phyloP scores from a whole-genome alignment of 1,140 invertebrate species.

The Scaptomyza hsui region DNA sequence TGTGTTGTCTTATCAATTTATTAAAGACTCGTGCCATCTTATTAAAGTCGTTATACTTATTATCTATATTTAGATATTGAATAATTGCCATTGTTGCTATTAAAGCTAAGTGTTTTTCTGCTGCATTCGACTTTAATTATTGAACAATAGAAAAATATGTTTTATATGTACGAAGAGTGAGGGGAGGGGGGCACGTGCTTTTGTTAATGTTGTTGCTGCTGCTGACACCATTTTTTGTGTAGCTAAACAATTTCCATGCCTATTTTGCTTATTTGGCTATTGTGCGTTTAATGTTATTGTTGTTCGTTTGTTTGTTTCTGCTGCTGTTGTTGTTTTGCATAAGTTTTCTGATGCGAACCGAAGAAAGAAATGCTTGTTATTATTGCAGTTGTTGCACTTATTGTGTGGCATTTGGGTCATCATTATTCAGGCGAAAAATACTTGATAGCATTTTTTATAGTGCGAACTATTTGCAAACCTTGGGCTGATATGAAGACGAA shows the following conservation, averaged over 20 bases:
- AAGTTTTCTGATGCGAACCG: slow-evolving; percentile 9
- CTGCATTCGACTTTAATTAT: slow-evolving; percentile 17
- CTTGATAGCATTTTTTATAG: neutral
- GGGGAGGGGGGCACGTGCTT: slow-evolving; percentile 35
- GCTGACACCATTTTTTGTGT: slow-evolving; percentile 63
- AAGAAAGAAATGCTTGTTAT: neutral
- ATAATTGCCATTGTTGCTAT: slow-evolving; percentile 17
- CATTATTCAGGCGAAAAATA: slow-evolving; percentile 14
- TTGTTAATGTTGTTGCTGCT: slow-evolving; percentile 28
- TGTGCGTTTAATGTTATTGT: slow-evolving; percentile 52
- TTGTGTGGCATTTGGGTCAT: slow-evolving; percentile 53
- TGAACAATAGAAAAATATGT: slow-evolving; percentile 8
- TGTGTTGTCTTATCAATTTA: neutral
- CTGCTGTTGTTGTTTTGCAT: slow-evolving; percentile 1
- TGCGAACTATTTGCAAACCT: neutral
- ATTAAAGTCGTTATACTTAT: too few species aligned
- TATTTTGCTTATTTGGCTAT: slow-evolving; percentile 27
- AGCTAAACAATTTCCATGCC: slow-evolving; percentile 49
- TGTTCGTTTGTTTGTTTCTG: neutral
- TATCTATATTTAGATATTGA: slow-evolving; percentile 9
- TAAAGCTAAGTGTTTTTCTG: slow-evolving; percentile 1
- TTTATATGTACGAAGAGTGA: neutral
- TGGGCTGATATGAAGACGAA: slow-evolving; percentile 10
- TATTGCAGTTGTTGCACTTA: slow-evolving; percentile 38
- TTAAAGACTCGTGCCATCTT: neutral